Evolutionary conservation across 2,113 vertebrate species (phyloP).

Genomic region (Prunella fulvescens): DNA sequence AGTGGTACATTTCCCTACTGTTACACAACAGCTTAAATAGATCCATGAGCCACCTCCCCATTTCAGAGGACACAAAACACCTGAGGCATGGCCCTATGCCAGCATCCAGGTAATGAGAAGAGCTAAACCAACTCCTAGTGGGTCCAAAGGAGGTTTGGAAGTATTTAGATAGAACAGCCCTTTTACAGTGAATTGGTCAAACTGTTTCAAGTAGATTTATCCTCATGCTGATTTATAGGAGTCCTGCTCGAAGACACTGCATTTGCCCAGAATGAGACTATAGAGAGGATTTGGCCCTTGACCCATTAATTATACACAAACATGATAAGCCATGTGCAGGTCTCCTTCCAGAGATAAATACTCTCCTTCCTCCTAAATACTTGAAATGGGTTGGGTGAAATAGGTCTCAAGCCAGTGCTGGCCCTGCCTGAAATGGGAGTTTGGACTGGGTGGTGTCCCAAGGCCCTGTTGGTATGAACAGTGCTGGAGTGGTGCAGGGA

Average conservation of each 20-base stretch:
- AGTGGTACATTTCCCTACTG: neutral
- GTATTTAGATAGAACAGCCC: neutral
- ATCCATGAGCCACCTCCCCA: neutral
- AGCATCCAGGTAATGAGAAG: neutral
- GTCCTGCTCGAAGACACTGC: neutral
- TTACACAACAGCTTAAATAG: neutral
- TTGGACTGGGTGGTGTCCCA: neutral
- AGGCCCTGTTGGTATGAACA: neutral
- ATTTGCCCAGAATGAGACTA: neutral
- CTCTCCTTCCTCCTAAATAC: neutral
- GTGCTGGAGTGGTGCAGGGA: neutral
- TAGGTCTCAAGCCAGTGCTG: neutral
- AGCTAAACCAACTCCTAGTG: neutral
- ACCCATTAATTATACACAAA: neutral
- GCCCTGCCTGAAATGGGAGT: neutral
- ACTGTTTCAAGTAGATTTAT: neutral
- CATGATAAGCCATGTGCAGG: neutral
- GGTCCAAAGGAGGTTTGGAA: neutral
- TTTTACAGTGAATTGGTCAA: neutral
- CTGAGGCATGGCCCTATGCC: neutral
- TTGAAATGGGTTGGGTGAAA: neutral
- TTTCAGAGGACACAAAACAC: neutral
- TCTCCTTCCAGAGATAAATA: neutral
- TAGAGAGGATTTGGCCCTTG: neutral
- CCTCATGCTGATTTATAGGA: neutral